Percentiles rank a stretch among this genome's conserved stretches.
Evolutionary conservation across 2,888 invertebrate species (phyloP).

Genomic region (Noctua janthe): DNA sequence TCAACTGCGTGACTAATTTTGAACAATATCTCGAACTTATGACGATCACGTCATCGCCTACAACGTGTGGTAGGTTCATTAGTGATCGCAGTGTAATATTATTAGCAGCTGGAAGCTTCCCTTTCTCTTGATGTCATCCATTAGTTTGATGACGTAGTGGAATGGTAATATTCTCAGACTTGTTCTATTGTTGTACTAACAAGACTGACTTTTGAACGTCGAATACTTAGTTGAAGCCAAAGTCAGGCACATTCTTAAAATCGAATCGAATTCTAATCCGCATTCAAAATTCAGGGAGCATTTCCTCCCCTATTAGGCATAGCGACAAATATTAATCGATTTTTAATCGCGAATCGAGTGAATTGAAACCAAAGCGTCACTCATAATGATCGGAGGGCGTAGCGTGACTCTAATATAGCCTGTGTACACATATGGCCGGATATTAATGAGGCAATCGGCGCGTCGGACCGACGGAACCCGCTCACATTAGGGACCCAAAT

Average conservation of each 20-base stretch:
- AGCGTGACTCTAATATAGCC: constrained; percentile 69
- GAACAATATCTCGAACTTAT: background rate
- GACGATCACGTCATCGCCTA: constrained; percentile 8
- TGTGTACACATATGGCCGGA: constrained; percentile 79
- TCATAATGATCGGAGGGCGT: constrained; percentile 74
- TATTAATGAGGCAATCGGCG: constrained; percentile 85
- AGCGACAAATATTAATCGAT: constrained; percentile 73
- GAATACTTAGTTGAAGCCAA: background rate
- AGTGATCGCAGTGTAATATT: constrained; percentile 42
- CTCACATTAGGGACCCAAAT: constrained; percentile 76
- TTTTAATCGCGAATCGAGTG: constrained; percentile 69
- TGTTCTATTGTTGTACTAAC: background rate
- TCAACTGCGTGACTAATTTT: background rate
- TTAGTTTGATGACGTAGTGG: constrained; percentile 29
- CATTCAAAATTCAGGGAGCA: constrained; percentile 7
- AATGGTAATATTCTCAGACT: constrained; percentile 11
- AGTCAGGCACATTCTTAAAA: background rate
- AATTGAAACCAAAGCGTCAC: constrained; percentile 66
- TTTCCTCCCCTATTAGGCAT: constrained; percentile 29
- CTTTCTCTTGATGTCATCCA: constrained; percentile 40
- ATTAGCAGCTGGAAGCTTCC: constrained; percentile 38
- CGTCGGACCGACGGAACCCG: constrained; percentile 74
- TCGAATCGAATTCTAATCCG: constrained; percentile 14
- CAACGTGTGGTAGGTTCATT: constrained; percentile 27
- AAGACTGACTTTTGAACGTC: background rate